A percentile compares a stretch with the other conserved stretches of the same genome.
Conservation (phyloP, 2,888 invertebrate species). For the Tricholauxania praeusta region DNA sequence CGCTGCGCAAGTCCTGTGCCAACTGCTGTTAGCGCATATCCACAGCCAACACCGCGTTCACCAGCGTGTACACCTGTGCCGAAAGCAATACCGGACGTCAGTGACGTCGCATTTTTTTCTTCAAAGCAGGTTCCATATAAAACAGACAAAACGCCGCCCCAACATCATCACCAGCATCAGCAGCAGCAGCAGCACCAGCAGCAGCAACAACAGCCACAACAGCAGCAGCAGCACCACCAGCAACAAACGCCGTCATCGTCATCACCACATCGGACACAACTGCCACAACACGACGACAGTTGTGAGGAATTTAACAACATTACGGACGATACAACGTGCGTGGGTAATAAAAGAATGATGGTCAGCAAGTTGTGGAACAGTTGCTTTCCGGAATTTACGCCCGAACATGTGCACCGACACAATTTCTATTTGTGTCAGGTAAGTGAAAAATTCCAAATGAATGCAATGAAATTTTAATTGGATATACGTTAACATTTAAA, state of each 20-base stretch:
- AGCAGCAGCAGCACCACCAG: constrained; percentile 50
- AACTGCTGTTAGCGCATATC: constrained; percentile 18
- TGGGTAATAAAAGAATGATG: constrained; percentile 67
- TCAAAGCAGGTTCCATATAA: constrained; percentile 27
- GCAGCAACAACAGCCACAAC: constrained; percentile 50
- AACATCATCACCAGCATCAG: constrained; percentile 11
- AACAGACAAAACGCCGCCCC: constrained; percentile 34
- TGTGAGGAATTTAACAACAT: constrained; percentile 64
- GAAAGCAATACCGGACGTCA: constrained; percentile 31
- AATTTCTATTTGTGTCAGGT: constrained; percentile 68
- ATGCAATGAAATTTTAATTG: no score
- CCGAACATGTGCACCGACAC: constrained; percentile 67
- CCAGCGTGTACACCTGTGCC: constrained; percentile 6
- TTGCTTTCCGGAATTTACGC: constrained; percentile 67
- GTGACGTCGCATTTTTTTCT: constrained; percentile 28
- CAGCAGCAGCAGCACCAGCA: constrained; percentile 42
- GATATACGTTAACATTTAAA: no score
- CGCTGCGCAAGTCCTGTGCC: constrained; percentile 12
- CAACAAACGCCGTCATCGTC: constrained; percentile 48
- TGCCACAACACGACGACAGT: constrained; percentile 57
- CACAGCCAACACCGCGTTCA: constrained; percentile 22
- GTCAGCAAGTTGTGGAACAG: constrained; percentile 68
- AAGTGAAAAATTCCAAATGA: constrained; percentile 38
- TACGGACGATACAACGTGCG: constrained; percentile 58
- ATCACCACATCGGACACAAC: constrained; percentile 50